Base-by-base conservation (phyloP, 2,888 invertebrate species). In the Orthonevra nobilis region DNA sequence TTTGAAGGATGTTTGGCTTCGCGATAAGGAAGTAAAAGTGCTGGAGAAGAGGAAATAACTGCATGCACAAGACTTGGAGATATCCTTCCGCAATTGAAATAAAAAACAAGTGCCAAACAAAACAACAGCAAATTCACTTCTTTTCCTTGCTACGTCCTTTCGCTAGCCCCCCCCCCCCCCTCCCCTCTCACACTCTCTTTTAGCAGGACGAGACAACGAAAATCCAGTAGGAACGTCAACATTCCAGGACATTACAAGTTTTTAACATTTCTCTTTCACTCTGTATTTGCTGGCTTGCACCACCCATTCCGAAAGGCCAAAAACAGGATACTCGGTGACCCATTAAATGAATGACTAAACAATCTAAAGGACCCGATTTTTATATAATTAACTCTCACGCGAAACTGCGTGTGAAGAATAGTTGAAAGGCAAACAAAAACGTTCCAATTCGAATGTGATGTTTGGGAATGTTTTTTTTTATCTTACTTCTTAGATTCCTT, bases 301-400 rank as follows among this genome's bases (percentile, higher is more conserved):
- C 58, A 23, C 44, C 64, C 50, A 63, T 70, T 75, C 44, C 44
- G 58, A 66, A 64, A 40, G 40, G 42, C 72, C 60, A 38, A 58
- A 60, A 77, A 64, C 70, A 34, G 63, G 66, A 66, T 73, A 66
- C 72, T 34, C 54, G 54, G 32, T 66, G 66, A 73, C 54, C 60
- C 73, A 54, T 66, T 72, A 60, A 72, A 79, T 66, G 66, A 79
- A 61, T 60, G 54, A 66, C 79, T 66, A 56, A 44, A 73, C 79
- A 73, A 73, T 61, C 54, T 56, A 56, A 30, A 56, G 26, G 50
- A 34, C 30, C 58, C 64, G 70, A 23, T 61, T 73, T 66, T 61
- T 73, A 79, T 66, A 79, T 79, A 73, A 79, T 79, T 79, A 79
- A 73, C 73, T 79, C 79, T 66, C 54, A 54, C 52, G 66, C n/a